Evolutionary conservation across 35 echinoderm and acorn worm genomes (phyloP).

Genomic region (Diadema setosum): DNA sequence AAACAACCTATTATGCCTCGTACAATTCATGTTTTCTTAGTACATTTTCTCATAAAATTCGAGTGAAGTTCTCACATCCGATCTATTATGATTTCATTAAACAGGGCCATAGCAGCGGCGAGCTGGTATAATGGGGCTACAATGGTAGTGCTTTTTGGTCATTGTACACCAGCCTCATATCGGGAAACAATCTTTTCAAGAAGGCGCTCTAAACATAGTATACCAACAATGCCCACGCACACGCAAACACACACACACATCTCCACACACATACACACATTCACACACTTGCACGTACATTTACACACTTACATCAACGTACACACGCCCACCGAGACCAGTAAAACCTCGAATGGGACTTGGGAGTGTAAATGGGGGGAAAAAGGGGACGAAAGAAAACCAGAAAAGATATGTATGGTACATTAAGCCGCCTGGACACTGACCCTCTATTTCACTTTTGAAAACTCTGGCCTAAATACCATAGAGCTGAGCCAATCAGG

Average conservation of each 20-base stretch:
- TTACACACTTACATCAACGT: too few relatives aligned
- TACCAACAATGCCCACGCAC: neutral
- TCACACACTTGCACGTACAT: too few relatives aligned
- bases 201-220: neutral
- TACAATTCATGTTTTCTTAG: constrained; percentile 4
- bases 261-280: too few relatives aligned
- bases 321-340: too few relatives aligned
- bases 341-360: too few relatives aligned
- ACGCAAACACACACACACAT: neutral
- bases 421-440: neutral
- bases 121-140: neutral
- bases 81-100: constrained; percentile 28
- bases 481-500: constrained; percentile 16
- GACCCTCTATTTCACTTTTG: neutral
- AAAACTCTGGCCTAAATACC: constrained; percentile 25
- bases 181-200: neutral
- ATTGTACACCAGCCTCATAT: neutral
- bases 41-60: constrained; percentile 21
- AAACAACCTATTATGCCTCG: constrained; percentile 15
- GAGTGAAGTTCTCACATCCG: constrained; percentile 1
- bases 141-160: neutral
- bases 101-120: neutral
- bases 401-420: too few relatives aligned
- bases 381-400: too few relatives aligned
- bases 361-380: too few relatives aligned